These are phyloP conservation scores for Momotus momota DNA, from an alignment of 2,797 vertebrate species.

Conservation along the genomic window DNA sequence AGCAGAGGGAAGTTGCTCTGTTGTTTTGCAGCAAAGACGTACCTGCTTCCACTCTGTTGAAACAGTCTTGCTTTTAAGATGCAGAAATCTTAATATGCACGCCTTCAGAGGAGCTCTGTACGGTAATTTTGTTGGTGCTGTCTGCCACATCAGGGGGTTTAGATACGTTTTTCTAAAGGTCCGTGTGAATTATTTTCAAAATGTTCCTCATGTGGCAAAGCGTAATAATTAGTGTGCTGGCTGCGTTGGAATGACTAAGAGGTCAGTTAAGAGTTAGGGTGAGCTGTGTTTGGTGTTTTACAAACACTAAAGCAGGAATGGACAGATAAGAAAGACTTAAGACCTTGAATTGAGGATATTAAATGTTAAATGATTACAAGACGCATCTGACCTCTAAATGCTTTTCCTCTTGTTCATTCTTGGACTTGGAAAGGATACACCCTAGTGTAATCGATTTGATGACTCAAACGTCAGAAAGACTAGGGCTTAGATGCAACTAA, in stretches of 20 bases:
- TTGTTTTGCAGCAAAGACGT: not conserved
- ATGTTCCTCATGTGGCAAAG: not conserved
- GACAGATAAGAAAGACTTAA: not conserved
- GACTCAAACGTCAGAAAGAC: not conserved
- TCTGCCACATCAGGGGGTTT: not conserved
- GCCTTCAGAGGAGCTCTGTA: not conserved
- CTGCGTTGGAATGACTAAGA: not conserved
- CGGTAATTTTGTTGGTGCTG: not conserved
- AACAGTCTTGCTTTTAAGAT: not conserved
- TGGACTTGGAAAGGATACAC: not conserved
- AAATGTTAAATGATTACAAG: not conserved
- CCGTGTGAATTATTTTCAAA: not conserved
- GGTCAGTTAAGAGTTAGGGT: not conserved
- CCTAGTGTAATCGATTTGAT: rapidly evolving
- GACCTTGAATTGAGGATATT: not conserved
- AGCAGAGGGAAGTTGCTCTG: not conserved
- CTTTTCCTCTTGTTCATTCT: not conserved
- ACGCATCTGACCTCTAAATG: not conserved
- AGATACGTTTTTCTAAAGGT: not conserved
- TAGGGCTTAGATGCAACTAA: not conserved
- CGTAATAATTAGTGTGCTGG: not conserved
- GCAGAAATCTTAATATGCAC: not conserved
- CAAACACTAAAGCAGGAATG: not conserved
- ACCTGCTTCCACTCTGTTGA: not conserved
- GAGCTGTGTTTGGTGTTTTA: not conserved